Evolutionary conservation across 2,888 invertebrate species (phyloP).

Genomic region (Crematogaster levior): DNA sequence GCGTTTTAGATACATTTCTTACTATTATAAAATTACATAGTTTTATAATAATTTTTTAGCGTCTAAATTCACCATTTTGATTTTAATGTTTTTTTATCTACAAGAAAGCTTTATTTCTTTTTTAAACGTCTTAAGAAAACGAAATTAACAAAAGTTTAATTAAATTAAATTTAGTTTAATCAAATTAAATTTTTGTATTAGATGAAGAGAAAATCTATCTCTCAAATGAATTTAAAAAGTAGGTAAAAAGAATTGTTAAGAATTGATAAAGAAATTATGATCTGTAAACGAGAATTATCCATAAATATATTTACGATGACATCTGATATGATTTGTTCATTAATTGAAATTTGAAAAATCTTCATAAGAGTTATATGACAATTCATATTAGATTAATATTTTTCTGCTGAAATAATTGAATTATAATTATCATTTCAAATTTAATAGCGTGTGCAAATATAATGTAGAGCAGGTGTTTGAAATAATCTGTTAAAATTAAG

Average conservation of each 20-base stretch:
- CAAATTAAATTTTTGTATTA: not conserved
- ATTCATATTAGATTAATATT: not conserved
- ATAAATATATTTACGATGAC: not conserved
- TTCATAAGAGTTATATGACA: not conserved
- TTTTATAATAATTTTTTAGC: not conserved
- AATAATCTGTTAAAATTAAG: not conserved
- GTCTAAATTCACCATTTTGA: not conserved
- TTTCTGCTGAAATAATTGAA: not conserved
- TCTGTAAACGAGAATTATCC: too few relatives aligned
- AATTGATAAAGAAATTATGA: too few relatives aligned
- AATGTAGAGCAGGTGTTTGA: not conserved
- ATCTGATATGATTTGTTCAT: not conserved
- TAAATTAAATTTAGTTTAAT: too few relatives aligned
- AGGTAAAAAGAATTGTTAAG: not conserved
- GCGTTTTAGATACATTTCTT: too few relatives aligned
- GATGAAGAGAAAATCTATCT: not conserved
- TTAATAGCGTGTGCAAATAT: conserved; percentile 1
- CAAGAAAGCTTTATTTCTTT: not conserved
- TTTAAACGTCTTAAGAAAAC: not conserved
- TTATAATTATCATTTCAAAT: not conserved
- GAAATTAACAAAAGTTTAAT: too few relatives aligned
- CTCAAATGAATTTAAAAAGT: not conserved
- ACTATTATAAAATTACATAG: not conserved
- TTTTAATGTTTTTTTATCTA: not conserved
- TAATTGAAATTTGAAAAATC: not conserved